These are phyloP conservation scores for Orientallactaga bullata DNA, from an alignment of 2,113 vertebrate species.

Conservation along the genomic window DNA sequence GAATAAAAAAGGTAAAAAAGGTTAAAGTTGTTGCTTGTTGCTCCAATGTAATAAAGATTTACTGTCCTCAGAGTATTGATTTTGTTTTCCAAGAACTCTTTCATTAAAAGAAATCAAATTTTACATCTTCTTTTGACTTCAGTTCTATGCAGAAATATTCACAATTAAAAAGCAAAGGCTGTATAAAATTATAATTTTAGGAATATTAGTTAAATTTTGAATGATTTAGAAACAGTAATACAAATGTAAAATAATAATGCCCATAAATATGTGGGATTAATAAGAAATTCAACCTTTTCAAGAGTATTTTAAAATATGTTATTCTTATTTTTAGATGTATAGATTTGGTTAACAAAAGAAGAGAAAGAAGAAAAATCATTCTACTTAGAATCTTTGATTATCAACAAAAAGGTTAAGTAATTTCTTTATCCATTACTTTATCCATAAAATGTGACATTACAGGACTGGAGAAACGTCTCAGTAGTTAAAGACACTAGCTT, in stretches of 20 bases:
- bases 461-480: too few species aligned
- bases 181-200: constrained; percentile 64
- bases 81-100: constrained; percentile 67
- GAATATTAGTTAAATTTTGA: constrained; percentile 72
- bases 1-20: neutral
- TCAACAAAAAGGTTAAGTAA: neutral
- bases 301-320: constrained; percentile 3
- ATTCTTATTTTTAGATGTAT: constrained; percentile 32
- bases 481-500: too few species aligned
- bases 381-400: constrained; percentile 18
- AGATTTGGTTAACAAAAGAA: neutral
- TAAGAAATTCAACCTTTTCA: constrained; percentile 33
- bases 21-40: neutral
- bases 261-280: constrained; percentile 67
- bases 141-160: constrained; percentile 50
- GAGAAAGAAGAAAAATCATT: neutral
- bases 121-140: constrained; percentile 74
- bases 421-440: neutral
- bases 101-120: constrained; percentile 78
- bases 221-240: constrained; percentile 68
- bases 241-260: constrained; percentile 67
- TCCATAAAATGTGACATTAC: too few species aligned
- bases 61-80: constrained; percentile 16
- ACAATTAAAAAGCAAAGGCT: constrained; percentile 44
- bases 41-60: neutral